Percentiles rank a stretch among this genome's conserved stretches.
phyloP scores from a whole-genome alignment of 2,888 invertebrate genomes.

The Beris morrisii region DNA sequence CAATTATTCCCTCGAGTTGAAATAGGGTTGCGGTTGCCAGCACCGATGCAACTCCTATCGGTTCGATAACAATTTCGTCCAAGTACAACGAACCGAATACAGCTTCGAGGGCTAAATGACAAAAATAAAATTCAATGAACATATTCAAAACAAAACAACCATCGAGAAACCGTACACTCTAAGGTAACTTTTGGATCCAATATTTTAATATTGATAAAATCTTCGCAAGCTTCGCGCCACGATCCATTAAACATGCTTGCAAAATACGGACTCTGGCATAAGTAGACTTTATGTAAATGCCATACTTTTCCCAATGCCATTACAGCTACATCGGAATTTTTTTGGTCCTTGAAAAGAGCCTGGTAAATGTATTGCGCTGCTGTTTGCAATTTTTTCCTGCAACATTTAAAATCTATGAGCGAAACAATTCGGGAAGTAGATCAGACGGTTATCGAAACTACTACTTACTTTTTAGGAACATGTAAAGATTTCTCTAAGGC shows the following conservation, averaged over 20 bases:
- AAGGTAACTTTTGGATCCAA: conserved; percentile 70
- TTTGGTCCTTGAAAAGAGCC: conserved; percentile 72
- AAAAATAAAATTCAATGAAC: neutral
- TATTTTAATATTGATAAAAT: conserved; percentile 68
- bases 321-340: conserved; percentile 74
- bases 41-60: conserved; percentile 66
- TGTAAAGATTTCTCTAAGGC: conserved; percentile 61
- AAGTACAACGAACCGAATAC: conserved; percentile 77
- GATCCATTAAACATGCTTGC: conserved; percentile 79
- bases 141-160: neutral
- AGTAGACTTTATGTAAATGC: conserved; percentile 76
- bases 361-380: conserved; percentile 80
- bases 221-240: conserved; percentile 72
- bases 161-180: conserved; percentile 63
- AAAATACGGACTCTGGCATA: conserved; percentile 80
- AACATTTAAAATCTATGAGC: conserved; percentile 1
- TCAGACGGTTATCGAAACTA: too few relatives aligned
- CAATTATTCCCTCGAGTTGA: conserved; percentile 72
- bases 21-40: conserved; percentile 74
- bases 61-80: conserved; percentile 71
- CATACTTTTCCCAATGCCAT: conserved; percentile 71
- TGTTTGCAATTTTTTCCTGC: conserved; percentile 65
- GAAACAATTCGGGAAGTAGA: too few relatives aligned
- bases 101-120: conserved; percentile 63
- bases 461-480: conserved; percentile 65